These are phyloP conservation scores for Eumerus sabulonum DNA, from an alignment of 2,888 invertebrate genomes.

Conservation along the genomic window DNA sequence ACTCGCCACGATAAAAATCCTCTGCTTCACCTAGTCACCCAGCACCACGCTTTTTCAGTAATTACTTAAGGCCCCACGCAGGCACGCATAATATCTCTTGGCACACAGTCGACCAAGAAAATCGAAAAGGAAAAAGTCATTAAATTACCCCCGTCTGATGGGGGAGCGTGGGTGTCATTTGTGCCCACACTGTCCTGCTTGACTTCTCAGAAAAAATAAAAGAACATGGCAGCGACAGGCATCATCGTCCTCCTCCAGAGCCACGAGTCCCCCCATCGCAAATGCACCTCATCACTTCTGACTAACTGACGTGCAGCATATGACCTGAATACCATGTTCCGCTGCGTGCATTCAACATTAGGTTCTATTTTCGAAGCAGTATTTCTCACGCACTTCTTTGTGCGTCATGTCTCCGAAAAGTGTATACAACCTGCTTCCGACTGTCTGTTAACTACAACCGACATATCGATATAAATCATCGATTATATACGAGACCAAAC, in stretches of 20 bases:
- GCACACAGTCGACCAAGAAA: slow-evolving; percentile 35
- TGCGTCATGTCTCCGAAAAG: no score
- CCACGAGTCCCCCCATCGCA: not conserved
- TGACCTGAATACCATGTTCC: slow-evolving; percentile 18
- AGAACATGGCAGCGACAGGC: slow-evolving; percentile 19
- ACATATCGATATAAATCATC: no score
- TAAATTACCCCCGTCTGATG: slow-evolving; percentile 16
- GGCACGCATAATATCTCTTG: slow-evolving; percentile 25
- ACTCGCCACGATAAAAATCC: not conserved
- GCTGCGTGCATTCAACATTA: slow-evolving; percentile 1
- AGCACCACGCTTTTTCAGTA: slow-evolving; percentile 19
- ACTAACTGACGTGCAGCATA: not conserved
- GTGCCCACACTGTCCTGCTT: slow-evolving; percentile 22
- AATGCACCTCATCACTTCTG: slow-evolving; percentile 18
- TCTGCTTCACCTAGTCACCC: no score
- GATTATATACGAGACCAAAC: slow-evolving; percentile 47
- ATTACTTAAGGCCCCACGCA: slow-evolving; percentile 18
- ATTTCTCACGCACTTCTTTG: no score
- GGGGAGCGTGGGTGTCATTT: slow-evolving; percentile 16
- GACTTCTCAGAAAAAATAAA: not conserved
- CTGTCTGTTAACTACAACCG: no score
- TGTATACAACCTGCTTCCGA: no score
- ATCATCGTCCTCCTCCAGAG: slow-evolving; percentile 6
- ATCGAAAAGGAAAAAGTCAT: slow-evolving; percentile 37
- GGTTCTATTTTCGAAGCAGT: no score